Evolutionary conservation across 2,113 vertebrate genomes (phyloP), one percentile per base, ranked within the genome.

Genomic region (Oceanodroma tethys): DNA sequence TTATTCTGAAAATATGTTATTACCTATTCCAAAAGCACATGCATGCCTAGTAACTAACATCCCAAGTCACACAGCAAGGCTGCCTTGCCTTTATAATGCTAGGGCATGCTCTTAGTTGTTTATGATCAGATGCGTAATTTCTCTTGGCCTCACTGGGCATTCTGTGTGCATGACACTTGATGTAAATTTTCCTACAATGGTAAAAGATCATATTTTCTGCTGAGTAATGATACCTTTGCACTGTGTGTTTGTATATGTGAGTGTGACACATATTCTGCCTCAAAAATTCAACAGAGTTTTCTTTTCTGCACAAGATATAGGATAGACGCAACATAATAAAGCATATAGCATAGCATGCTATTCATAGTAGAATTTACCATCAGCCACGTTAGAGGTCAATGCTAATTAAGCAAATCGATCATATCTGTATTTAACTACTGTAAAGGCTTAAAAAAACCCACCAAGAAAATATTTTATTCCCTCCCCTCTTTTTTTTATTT

Each of bases 401-500:
- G 23, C 2, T 67, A 70, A 43, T 59, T 19, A 88, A 84, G 26
- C 20, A 88, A 65, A 40, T 36, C 36, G 6, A 19, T 68, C n/a
- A 25, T 71, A 59, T 58, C 16, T 48, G 27, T 53, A 75, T 20
- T 67, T 89, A 62, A 62, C 21, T 52, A 81, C 19, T 32, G 19
- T 38, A 75, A 70, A 72, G 27, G 29, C 16, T 78, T 30, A 62
- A 66, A 74, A 78, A 71, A 36, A 1, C 2, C 8, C 16, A n/a
- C 17, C 4, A 80, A 65, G 19, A 86, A 86, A 70, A 0, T 1
- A 27, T 73, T 88, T 47, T 62, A 70, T 34, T 20, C 16, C 3
- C 1, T 3, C 2, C 3, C 3, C 0, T 3, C 7, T 16, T 17
- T 32, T 43, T 15, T 56, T n/a, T 76, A 74, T 63, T 50, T 30